Percentiles rank a stretch among this genome's conserved stretches.
phyloP scores from a whole-genome alignment of 2,113 vertebrate species.

The Sander vitreus region DNA sequence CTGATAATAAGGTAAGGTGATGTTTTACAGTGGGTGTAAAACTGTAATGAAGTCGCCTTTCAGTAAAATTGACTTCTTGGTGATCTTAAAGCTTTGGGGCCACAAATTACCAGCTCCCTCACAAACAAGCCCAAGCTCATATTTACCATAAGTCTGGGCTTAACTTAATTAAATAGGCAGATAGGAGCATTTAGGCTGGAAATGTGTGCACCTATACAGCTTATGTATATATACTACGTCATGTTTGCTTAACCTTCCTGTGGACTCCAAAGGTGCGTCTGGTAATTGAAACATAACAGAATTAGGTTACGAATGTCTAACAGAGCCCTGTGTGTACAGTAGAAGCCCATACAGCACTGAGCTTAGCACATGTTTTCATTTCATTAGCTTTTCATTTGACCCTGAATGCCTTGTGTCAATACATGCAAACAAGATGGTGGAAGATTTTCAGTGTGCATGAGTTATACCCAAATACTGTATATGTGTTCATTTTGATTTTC shows the following conservation, averaged over 20 bases:
- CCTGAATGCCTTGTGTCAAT: constrained; percentile 74
- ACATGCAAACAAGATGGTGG: constrained; percentile 61
- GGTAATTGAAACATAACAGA: constrained; percentile 86
- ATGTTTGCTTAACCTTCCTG: constrained; percentile 86
- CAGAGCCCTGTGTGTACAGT: constrained; percentile 82
- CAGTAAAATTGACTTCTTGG: constrained; percentile 52
- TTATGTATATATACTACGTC: constrained; percentile 64
- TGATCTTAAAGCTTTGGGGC: constrained; percentile 68
- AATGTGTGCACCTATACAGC: constrained; percentile 64
- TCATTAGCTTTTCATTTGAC: constrained; percentile 86
- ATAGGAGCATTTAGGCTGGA: constrained; percentile 70
- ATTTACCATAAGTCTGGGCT: constrained; percentile 67
- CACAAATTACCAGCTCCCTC: constrained; percentile 55
- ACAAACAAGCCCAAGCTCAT: constrained; percentile 65
- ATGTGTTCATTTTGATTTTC: constrained; percentile 33
- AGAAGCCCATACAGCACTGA: constrained; percentile 74
- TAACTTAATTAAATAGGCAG: constrained; percentile 79
- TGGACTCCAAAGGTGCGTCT: constrained; percentile 83
- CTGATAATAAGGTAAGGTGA: constrained; percentile 42
- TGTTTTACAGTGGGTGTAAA: constrained; percentile 27
- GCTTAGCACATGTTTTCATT: constrained; percentile 85
- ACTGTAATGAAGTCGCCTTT: constrained; percentile 42
- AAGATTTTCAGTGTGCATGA: constrained; percentile 48
- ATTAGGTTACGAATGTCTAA: constrained; percentile 84
- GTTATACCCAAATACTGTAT: constrained; percentile 34